Base-by-base conservation (phyloP, 92 coral and sea anemone genomes). In the Scolanthus callimorphus region DNA sequence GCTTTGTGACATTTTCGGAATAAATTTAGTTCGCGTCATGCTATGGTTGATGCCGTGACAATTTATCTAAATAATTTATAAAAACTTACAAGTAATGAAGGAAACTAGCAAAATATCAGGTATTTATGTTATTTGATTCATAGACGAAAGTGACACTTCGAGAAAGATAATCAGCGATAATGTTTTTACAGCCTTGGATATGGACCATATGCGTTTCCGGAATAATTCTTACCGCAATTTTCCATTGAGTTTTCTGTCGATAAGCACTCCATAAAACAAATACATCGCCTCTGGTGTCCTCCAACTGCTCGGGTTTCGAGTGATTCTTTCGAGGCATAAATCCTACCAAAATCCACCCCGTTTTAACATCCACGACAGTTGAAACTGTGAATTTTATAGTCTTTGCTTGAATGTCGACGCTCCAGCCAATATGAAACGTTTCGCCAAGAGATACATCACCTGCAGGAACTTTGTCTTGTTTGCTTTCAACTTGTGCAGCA, bases 301-400 rank as follows among this genome's bases (percentile, higher is more conserved):
- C 23, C 15, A 75, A 4, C 1, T 26, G 38, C 22, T n/a, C 0
- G 46, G n/a, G 58, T 12, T 25, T 11, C 2, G 57, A 26, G 27
- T 53, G 8, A 22, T 46, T 24, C 26, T 64, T 51, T 17, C 25
- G 34, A 25, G 71, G 70, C 79, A 78, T 53, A 49, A 86, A 86
- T 11, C 95, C 95, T 12, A 86, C 21, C 15, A 79, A 45, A 52
- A 81, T 50, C 95, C 95, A 86, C 0, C 95, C 95, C 4, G 31
- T 31, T 58, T 76, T 60, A 0, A 51, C 51, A 43, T 73, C 67
- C 6, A 79, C 52, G 0, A 19, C 17, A 45, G 78, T 67, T 6
- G 29, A 51, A 12, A 73, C 63, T 15, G 27, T 67, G 62, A 80
- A 80, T 31, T 65, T 38, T 21, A 80, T 62, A 23, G 76, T 54